A percentile compares a stretch with the other conserved stretches of the same genome.
Conservation (phyloP, 2,888 invertebrate genomes). For the Beris chalybata region DNA sequence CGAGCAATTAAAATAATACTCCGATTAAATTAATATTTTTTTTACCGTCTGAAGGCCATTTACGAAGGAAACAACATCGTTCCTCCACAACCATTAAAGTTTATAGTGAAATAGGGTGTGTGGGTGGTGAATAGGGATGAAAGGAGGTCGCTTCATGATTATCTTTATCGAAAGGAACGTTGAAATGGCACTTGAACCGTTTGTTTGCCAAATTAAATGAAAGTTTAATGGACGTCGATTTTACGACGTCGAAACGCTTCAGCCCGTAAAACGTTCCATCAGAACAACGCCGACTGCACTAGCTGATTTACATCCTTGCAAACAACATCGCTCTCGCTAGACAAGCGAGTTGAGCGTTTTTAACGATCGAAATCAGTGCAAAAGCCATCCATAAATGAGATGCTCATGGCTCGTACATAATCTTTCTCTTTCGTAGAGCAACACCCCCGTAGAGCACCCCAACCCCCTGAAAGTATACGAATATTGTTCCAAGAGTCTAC, state of each 20-base stretch:
- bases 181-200: constrained; percentile 27
- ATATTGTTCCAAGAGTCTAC: no score
- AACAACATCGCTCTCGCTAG: constrained; percentile 12
- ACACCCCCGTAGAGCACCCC: no score
- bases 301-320: constrained; percentile 31
- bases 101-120: constrained; percentile 25
- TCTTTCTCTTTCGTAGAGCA: no score
- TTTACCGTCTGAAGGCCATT: constrained; percentile 14
- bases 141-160: constrained; percentile 7
- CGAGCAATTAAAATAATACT: constrained; percentile 26
- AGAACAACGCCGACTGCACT: constrained; percentile 12
- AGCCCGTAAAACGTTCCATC: constrained; percentile 16
- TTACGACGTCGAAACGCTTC: constrained; percentile 17
- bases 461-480: no score
- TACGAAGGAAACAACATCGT: constrained; percentile 10
- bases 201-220: constrained; percentile 33
- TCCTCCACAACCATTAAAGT: constrained; percentile 20
- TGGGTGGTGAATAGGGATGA: no score
- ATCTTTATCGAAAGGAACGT: constrained; percentile 19
- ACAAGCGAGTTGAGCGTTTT: constrained; percentile 12
- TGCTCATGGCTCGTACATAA: background rate
- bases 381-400: constrained; percentile 18
- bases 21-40: constrained; percentile 6
- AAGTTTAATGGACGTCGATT: constrained; percentile 31
- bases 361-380: constrained; percentile 25